These are phyloP conservation scores for Cyprinodon variegatus DNA, from an alignment of 2,113 vertebrate species.

Conservation along the genomic window DNA sequence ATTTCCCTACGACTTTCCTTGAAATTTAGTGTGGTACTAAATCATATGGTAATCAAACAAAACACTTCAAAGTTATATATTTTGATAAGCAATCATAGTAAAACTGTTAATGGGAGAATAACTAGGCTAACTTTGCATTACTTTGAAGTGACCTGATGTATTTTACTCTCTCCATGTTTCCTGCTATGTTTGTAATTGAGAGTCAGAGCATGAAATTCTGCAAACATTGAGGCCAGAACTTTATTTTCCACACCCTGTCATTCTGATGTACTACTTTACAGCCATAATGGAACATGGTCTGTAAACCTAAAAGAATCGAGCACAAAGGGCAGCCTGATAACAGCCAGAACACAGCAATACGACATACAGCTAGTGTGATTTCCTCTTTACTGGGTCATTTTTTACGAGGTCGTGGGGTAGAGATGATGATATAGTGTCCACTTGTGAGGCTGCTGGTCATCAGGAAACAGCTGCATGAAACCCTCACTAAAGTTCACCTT, in stretches of 20 bases:
- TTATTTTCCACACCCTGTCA: not conserved
- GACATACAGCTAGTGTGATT: conserved; percentile 2
- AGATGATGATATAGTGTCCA: not conserved
- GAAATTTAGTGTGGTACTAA: not conserved
- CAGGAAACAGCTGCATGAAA: not conserved
- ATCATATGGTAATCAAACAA: not conserved
- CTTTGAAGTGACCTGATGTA: not conserved
- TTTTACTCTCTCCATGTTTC: not conserved
- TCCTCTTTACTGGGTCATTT: conserved; percentile 5
- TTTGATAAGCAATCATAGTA: not conserved
- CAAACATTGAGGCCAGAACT: not conserved
- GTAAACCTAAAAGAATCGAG: not conserved
- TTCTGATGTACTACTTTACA: conserved; percentile 6
- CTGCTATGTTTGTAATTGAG: not conserved
- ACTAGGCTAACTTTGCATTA: not conserved
- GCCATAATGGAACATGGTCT: conserved; percentile 1
- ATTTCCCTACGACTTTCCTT: too few relatives aligned
- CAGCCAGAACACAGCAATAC: not conserved
- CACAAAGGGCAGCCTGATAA: conserved; percentile 6
- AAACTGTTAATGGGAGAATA: not conserved
- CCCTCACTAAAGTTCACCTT: conserved; percentile 1
- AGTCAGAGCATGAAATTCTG: not conserved
- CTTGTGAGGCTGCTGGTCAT: conserved; percentile 19
- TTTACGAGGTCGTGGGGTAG: not conserved
- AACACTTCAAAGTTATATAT: not conserved